Evolutionary conservation across 2,113 vertebrate species (phyloP).

Genomic region (Lophius piscatorius): DNA sequence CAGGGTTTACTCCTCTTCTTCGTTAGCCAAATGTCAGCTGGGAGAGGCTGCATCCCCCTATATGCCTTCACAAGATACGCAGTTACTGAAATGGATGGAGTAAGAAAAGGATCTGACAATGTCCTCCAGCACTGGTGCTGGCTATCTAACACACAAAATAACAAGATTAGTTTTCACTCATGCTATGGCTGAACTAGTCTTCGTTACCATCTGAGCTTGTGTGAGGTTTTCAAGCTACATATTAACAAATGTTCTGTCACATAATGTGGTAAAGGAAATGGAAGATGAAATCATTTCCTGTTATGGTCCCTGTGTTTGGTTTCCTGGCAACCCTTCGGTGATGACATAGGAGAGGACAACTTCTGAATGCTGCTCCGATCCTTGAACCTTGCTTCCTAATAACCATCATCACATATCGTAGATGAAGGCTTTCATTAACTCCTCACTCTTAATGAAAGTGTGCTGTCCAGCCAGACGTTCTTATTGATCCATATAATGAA

Average conservation of each 20-base stretch:
- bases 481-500: conserved; percentile 69
- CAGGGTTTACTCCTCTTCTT: no score
- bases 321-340: conserved; percentile 59
- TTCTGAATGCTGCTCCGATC: conserved; percentile 52
- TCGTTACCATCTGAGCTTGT: neutral
- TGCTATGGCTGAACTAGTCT: neutral
- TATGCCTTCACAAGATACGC: no score
- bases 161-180: neutral
- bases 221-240: neutral
- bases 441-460: conserved; percentile 50
- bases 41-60: no score
- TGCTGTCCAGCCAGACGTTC: conserved; percentile 51
- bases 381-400: conserved; percentile 50
- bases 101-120: no score
- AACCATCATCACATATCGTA: conserved; percentile 42
- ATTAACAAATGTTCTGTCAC: neutral
- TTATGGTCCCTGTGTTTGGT: conserved; percentile 61
- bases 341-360: conserved; percentile 32
- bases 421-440: conserved; percentile 59
- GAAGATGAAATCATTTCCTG: conserved; percentile 71
- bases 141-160: no score
- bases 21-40: no score
- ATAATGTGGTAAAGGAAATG: conserved; percentile 45
- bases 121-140: neutral
- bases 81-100: no score